phyloP scores from a whole-genome alignment of 2,113 vertebrate species.

The Crotalus tigris region DNA sequence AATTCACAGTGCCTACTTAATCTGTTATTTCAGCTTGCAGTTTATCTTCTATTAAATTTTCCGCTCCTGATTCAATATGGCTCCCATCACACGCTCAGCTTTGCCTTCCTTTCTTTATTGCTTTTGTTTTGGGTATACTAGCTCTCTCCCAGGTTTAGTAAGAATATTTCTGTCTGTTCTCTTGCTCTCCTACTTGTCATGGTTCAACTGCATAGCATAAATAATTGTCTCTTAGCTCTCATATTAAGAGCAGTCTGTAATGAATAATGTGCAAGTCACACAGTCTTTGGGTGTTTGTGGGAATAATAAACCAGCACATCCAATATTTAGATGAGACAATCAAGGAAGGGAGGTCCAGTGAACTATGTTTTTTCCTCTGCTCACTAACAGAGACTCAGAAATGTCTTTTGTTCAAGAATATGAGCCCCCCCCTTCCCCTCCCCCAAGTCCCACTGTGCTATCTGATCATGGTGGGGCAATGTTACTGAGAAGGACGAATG shows the following conservation, averaged over 20 bases:
- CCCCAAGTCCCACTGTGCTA: neutral
- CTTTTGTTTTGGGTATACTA: neutral
- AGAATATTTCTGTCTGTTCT: neutral
- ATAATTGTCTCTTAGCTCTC: conserved; percentile 24
- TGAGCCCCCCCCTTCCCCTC: neutral
- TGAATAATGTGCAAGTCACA: conserved; percentile 21
- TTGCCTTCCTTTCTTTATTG: neutral
- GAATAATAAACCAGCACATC: neutral
- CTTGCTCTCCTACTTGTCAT: neutral
- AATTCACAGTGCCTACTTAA: neutral
- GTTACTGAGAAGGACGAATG: neutral
- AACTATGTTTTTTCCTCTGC: neutral
- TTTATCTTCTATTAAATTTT: neutral
- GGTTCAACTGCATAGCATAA: neutral
- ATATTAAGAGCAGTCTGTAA: conserved; percentile 16
- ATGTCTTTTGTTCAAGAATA: neutral
- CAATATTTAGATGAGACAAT: neutral
- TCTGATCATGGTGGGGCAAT: neutral
- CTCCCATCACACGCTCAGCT: neutral
- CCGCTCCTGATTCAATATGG: neutral
- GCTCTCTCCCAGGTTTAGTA: neutral
- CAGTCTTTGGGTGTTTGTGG: neutral
- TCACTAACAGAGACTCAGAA: conserved; percentile 17
- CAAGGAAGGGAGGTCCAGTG: neutral
- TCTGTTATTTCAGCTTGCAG: neutral